Evolutionary conservation across 37 sponge, comb jelly and placozoan genomes (phyloP), one percentile per base, ranked within the genome.

Genomic region (Cliona cf. orientalis): DNA sequence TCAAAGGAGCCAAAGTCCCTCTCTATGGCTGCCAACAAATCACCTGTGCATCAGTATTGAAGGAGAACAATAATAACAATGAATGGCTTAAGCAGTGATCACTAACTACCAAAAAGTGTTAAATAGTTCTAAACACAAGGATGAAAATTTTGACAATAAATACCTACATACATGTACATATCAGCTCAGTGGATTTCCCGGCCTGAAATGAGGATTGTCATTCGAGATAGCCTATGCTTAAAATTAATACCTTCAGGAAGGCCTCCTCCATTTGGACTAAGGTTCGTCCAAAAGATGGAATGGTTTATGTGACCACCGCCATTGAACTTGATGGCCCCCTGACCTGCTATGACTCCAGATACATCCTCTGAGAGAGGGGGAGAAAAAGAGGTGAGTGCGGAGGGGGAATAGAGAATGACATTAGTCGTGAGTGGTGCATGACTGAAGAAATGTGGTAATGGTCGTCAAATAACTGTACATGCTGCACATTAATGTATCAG

Each of bases 241-340:
- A 6, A 33, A 33, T 26, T 53, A 34, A 31, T 59, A 91, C 99
- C 96, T 22, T 31, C 49, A 11, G 99, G 99, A 37, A 76, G 63
- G 37, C 96, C 99, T 33, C 94, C 94, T 38, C 96, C 95, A 71
- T 89, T 80, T 11, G 96, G 96, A 17, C 91, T 84, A 21, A 98
- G 84, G 76, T 98, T 96, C 26, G 69, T 82, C 99, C 99, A 98
- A 86, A 98, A 98, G 29, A 98, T 98, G 65, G 99, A 98, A 60
- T 98, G 99, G 81, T 98, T 98, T 59, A 98, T 91, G 71, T 98
- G 99, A 38, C 99, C 99, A n/a, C 99, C 99, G 42, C 97, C 99
- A 73, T 98, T 98, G 86, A 98, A 98, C 59, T 84, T 91, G 26
- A 96, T 28, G n/a, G 94, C 99, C 22, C 82, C 72, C 55, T 94